Evolutionary conservation across 2,888 invertebrate species (phyloP).

Genomic region (Drosophila algonquin): DNA sequence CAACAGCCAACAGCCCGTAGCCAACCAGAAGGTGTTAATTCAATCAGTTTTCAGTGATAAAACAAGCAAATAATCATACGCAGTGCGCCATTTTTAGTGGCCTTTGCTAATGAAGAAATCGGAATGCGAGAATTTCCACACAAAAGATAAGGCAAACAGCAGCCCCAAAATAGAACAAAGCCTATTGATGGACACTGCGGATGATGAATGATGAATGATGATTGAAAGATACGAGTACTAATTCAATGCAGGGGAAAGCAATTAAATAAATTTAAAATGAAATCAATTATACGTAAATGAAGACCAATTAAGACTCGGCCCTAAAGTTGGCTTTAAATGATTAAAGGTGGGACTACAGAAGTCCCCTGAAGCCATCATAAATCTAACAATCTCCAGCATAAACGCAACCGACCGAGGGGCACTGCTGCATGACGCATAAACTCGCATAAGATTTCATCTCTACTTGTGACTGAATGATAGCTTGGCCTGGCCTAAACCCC

Average conservation of each 20-base stretch:
- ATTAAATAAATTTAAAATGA: too few species aligned
- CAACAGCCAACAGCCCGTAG: not conserved
- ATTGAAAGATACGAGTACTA: not conserved
- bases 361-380: too few species aligned
- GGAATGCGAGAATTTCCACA: not conserved
- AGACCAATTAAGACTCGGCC: too few species aligned
- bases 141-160: not conserved
- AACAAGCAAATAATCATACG: slow-evolving; percentile 11
- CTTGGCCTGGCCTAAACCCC: not conserved
- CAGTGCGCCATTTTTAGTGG: slow-evolving; percentile 1
- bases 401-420: too few species aligned
- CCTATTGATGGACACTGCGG: not conserved
- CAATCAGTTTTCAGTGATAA: slow-evolving; percentile 37
- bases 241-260: not conserved
- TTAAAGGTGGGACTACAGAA: too few species aligned
- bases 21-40: slow-evolving; percentile 39
- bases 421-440: not conserved
- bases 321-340: too few species aligned
- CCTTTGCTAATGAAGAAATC: not conserved
- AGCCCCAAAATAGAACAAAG: not conserved
- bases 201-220: not conserved
- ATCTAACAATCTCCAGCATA: too few species aligned
- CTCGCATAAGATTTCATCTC: not conserved
- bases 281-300: too few species aligned
- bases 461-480: not conserved